Conservation (phyloP, 2,113 vertebrate species). For the Anolis sagrei region DNA sequence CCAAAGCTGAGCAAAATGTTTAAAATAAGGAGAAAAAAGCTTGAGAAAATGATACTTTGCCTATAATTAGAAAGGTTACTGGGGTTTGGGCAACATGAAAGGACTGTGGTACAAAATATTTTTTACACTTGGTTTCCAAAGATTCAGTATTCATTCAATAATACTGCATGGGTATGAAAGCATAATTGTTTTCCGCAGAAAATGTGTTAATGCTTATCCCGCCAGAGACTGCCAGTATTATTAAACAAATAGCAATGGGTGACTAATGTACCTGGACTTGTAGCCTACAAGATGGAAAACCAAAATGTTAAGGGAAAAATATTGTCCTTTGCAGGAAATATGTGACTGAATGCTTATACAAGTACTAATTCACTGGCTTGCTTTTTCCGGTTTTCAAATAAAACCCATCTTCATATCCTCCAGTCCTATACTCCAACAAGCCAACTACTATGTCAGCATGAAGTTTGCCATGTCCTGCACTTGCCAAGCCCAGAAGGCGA, state of each 20-base stretch:
- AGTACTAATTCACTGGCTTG: not conserved
- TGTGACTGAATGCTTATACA: conserved; percentile 5
- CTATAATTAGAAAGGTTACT: conserved; percentile 44
- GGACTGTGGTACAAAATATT: conserved; percentile 36
- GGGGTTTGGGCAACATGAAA: conserved; percentile 25
- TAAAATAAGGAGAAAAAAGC: no score
- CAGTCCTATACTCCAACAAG: not conserved
- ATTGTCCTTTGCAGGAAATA: not conserved
- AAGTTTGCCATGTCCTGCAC: not conserved
- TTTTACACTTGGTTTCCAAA: no score
- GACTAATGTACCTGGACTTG: conserved; percentile 25
- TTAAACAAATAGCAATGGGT: conserved; percentile 42
- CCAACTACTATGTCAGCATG: not conserved
- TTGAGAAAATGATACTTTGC: no score
- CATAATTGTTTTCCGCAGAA: conserved; percentile 27
- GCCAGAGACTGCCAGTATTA: conserved; percentile 37
- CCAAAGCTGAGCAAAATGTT: not conserved
- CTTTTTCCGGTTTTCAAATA: not conserved
- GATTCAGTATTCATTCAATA: conserved; percentile 22
- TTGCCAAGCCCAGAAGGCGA: not conserved
- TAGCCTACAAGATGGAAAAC: conserved; percentile 15
- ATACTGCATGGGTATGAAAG: conserved; percentile 51
- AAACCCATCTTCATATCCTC: not conserved
- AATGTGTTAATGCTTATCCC: conserved; percentile 49
- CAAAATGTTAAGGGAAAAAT: not conserved